Evolutionary conservation across 2,797 vertebrate species (phyloP), one percentile per base, ranked within the genome.

Genomic region (Oryzias dopingdopingensis): DNA sequence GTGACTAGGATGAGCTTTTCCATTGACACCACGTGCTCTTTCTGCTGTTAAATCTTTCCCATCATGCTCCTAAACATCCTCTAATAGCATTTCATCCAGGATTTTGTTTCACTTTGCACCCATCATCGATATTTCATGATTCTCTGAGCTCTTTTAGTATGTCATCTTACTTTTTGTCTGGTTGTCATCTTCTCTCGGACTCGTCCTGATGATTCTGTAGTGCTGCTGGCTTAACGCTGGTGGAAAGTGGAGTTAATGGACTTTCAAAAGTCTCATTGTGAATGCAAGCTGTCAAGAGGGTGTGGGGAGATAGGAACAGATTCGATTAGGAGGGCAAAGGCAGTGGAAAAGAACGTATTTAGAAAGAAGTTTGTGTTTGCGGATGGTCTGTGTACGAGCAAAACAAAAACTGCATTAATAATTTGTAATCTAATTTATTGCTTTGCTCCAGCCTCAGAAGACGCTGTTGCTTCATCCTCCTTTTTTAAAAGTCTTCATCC

Each of bases 41-140:
- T 72, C 58, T 3, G 52, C 49, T 61, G 59, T 58, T 14, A 4
- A 69, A 51, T 60, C 56, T 32, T 24, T 66, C 58, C 67, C 26
- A 4, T 58, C 66, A 74, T 74, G 59, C 83, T 64, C 58, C 49
- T 40, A 50, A 78, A 52, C 72, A 74, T 74, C 67, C 69, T 60
- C 52, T 50, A 0, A 16, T 5, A 0, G 59, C 44, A 6, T 44
- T 69, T 82, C 69, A 16, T 43, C 70, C 49, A 55, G 74, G 79
- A 86, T 89, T 86, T 89, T 85, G 72, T 87, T 86, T 79, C 75
- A 83, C 80, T 87, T 82, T 84, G 82, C 79, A 79, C 74, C 68
- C 65, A 80, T 84, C 77, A 49, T 48, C 0, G 49, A 71, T 75
- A 81, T 85, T 73, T 65, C 60, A 70, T 72, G 51, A 59, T 78